A percentile compares a stretch with the other conserved stretches of the same genome.
Evolutionary conservation across 2,888 invertebrate species (phyloP).

Genomic region (Rutpela maculata): DNA sequence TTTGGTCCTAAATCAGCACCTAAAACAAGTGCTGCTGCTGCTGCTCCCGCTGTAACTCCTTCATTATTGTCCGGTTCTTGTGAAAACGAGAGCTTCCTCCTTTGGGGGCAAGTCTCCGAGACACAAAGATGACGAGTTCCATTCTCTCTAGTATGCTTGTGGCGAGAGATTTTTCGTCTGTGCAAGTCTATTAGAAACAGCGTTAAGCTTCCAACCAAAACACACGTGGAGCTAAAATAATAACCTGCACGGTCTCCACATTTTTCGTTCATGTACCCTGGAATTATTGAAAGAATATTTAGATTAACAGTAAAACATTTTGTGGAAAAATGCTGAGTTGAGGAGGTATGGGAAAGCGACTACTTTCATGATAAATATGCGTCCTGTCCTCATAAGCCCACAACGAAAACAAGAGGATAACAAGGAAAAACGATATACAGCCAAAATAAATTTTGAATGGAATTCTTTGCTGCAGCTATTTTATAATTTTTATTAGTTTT

Average conservation of each 20-base stretch:
- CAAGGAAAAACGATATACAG: no score
- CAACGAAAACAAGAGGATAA: no score
- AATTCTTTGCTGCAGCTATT: no score
- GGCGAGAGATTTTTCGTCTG: constrained; percentile 81
- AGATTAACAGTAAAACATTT: not conserved
- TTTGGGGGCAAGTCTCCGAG: constrained; percentile 77
- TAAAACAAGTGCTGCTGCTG: constrained; percentile 75
- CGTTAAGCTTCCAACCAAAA: constrained; percentile 84
- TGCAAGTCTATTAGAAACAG: constrained; percentile 89
- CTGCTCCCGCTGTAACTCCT: constrained; percentile 75
- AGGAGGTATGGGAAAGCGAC: not conserved
- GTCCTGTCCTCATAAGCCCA: no score
- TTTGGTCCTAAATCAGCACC: constrained; percentile 75
- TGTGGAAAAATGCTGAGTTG: not conserved
- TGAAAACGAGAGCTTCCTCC: constrained; percentile 77
- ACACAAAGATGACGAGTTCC: constrained; percentile 78
- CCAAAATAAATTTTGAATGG: no score
- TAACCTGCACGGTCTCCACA: constrained; percentile 88
- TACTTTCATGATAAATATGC: no score
- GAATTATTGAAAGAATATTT: constrained; percentile 45
- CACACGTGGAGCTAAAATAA: constrained; percentile 89
- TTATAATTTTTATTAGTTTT: no score
- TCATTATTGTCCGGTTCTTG: constrained; percentile 78
- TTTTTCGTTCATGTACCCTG: constrained; percentile 88
- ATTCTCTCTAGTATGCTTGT: constrained; percentile 81